Evolutionary conservation across 2,888 invertebrate species (phyloP).

Genomic region (Erynnis tages): DNA sequence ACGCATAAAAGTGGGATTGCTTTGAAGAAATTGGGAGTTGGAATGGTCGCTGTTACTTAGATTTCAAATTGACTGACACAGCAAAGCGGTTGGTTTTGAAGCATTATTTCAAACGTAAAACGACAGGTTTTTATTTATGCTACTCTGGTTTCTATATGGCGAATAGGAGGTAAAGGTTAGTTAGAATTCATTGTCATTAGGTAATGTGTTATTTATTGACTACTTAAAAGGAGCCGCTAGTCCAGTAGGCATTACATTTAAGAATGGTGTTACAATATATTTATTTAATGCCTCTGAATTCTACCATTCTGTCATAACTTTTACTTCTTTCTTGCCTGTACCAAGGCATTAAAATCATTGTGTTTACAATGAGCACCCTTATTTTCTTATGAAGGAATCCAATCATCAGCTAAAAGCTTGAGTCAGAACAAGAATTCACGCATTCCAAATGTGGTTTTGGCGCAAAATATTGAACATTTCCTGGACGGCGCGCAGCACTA

Average conservation of each 20-base stretch:
- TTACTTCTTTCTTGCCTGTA: no score
- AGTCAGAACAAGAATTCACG: no score
- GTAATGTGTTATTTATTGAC: constrained; percentile 16
- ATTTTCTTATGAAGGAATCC: no score
- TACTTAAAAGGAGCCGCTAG: constrained; percentile 7
- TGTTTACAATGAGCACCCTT: no score
- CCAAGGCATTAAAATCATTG: no score
- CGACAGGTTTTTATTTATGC: constrained; percentile 14
- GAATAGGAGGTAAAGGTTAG: constrained; percentile 36
- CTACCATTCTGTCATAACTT: no score
- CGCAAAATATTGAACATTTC: no score
- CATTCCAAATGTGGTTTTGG: no score
- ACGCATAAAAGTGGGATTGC: neutral
- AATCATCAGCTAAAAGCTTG: no score
- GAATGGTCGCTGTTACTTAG: neutral
- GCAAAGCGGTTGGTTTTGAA: constrained; percentile 23
- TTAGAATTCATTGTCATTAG: constrained; percentile 27
- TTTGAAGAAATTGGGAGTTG: neutral
- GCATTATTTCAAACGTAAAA: constrained; percentile 20
- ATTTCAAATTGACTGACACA: constrained; percentile 24
- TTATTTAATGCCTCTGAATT: no score
- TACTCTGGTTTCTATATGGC: neutral
- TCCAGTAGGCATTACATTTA: neutral
- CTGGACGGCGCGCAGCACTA: no score
- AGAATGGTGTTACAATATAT: no score